Conservation (phyloP, 2,797 vertebrate species). For the Oophaga sylvatica region DNA sequence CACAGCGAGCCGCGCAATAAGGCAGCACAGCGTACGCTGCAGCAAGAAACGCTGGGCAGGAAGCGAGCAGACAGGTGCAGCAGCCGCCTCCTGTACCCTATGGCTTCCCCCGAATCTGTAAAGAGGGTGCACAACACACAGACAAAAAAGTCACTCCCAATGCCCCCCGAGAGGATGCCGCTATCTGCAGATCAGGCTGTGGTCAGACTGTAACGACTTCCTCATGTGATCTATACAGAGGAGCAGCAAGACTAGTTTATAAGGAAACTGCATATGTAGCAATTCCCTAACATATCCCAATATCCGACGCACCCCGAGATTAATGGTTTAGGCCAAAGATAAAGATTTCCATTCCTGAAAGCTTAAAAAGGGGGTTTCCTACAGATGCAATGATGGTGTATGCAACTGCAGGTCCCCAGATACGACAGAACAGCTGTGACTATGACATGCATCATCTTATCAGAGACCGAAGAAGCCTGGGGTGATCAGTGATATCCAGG, state of each 20-base stretch:
- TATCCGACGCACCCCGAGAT: neutral
- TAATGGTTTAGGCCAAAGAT: too few species aligned
- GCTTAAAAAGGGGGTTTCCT: too few species aligned
- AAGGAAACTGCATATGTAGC: neutral
- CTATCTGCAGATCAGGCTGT: neutral
- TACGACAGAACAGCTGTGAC: too few species aligned
- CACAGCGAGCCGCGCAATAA: neutral
- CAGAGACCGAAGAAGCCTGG: too few species aligned
- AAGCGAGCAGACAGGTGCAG: constrained; percentile 2
- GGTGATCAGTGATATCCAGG: too few species aligned
- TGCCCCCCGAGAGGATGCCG: neutral
- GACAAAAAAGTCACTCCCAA: neutral
- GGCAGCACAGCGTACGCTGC: neutral
- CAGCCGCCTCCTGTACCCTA: neutral
- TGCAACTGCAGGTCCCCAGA: too few species aligned
- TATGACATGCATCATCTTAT: too few species aligned
- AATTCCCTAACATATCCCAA: neutral
- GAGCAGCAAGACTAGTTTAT: neutral
- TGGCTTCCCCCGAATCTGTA: neutral
- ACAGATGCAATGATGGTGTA: too few species aligned
- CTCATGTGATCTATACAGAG: neutral
- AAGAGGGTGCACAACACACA: neutral
- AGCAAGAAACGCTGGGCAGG: neutral
- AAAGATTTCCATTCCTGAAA: too few species aligned
- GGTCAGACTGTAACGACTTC: neutral